Conservation (phyloP, 1,140 invertebrate species). For the Dendroctonus ponderosae region DNA sequence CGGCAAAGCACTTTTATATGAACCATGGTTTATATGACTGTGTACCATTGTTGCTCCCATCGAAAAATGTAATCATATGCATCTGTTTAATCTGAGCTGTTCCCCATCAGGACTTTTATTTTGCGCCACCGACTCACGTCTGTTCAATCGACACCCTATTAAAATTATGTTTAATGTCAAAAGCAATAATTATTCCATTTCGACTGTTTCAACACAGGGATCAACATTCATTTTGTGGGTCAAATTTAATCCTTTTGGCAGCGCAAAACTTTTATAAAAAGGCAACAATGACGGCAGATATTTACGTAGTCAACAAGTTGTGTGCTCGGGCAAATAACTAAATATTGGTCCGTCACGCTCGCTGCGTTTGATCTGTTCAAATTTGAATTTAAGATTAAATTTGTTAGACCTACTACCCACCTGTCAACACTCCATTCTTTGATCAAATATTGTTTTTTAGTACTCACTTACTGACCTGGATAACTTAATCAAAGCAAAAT, state of each 20-base stretch:
- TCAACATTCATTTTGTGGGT: conserved; percentile 14
- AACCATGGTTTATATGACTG: too few relatives aligned
- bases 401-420: conserved; percentile 49
- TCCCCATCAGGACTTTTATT: too few relatives aligned
- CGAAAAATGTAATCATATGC: too few relatives aligned
- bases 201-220: neutral
- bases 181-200: too few relatives aligned
- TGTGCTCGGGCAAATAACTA: conserved; percentile 50
- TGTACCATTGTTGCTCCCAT: too few relatives aligned
- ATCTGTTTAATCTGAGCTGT: too few relatives aligned
- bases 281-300: conserved; percentile 45
- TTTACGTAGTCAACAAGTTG: conserved; percentile 51
- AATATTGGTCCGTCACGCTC: conserved; percentile 48
- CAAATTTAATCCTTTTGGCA: conserved; percentile 21
- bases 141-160: too few relatives aligned
- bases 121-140: too few relatives aligned
- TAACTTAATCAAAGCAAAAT: neutral
- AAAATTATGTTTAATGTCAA: too few relatives aligned
- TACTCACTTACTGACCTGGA: conserved; percentile 37
- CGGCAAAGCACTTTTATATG: too few relatives aligned
- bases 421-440: conserved; percentile 43
- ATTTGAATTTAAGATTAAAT: conserved; percentile 52
- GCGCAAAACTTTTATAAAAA: conserved; percentile 38
- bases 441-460: conserved; percentile 49
- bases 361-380: conserved; percentile 50